Percentiles rank a stretch among this genome's conserved stretches.
These are phyloP conservation scores for Plecturocebus donacophilus DNA, from an alignment of 2,113 vertebrate species.

Conservation along the genomic window DNA sequence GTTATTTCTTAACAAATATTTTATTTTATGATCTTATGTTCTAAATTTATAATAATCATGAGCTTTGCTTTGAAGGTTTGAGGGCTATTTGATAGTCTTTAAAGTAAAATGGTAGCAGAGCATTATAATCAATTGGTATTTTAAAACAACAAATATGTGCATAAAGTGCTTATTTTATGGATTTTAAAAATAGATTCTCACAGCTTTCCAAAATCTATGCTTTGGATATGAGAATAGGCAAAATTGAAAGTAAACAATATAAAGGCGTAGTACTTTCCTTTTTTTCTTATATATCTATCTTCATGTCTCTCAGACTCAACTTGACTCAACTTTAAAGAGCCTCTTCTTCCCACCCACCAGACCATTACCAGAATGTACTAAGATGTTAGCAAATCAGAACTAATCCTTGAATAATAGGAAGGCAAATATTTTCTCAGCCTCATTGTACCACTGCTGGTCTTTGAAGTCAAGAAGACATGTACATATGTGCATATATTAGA, in stretches of 20 bases:
- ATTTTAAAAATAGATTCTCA: not conserved
- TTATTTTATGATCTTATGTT: not conserved
- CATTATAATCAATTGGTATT: not conserved
- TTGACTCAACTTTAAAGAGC: not conserved
- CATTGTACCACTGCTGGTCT: not conserved
- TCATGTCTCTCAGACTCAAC: not conserved
- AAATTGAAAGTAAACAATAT: not conserved
- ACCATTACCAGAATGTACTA: not conserved
- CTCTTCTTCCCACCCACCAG: not conserved
- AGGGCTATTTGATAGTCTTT: not conserved
- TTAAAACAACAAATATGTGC: not conserved
- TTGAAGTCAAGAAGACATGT: not conserved
- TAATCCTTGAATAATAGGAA: not conserved
- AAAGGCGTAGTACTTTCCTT: not conserved
- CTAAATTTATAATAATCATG: not conserved
- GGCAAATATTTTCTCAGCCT: not conserved
- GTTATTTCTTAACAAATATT: not conserved
- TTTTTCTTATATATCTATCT: not conserved
- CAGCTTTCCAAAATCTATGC: not conserved
- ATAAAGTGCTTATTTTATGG: not conserved
- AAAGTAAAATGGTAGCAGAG: not conserved
- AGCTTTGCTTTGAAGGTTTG: not conserved
- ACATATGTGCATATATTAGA: fast-evolving
- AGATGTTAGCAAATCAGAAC: not conserved
- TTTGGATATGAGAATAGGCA: not conserved